These are phyloP conservation scores for Polyodon spathula DNA, from an alignment of 2,113 vertebrate genomes.

Conservation along the genomic window DNA sequence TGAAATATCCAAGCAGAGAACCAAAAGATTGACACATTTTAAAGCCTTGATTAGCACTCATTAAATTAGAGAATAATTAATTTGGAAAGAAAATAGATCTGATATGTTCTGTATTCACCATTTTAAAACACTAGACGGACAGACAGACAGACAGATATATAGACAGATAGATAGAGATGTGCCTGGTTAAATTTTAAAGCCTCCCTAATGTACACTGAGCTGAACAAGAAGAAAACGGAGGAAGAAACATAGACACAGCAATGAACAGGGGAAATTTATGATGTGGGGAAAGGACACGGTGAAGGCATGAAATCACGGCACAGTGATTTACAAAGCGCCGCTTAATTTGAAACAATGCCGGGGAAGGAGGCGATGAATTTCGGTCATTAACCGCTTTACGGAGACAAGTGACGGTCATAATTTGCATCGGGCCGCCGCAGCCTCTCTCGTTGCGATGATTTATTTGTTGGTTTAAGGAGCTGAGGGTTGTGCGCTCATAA, in stretches of 20 bases:
- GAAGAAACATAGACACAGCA: not conserved
- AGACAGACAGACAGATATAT: no score
- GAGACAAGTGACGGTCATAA: conserved; percentile 34
- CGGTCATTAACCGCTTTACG: conserved; percentile 40
- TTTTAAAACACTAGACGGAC: no score
- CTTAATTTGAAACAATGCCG: conserved; percentile 1
- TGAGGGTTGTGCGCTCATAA: conserved; percentile 27
- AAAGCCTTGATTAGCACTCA: no score
- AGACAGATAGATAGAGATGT: no score
- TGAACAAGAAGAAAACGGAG: not conserved
- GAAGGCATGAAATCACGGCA: not conserved
- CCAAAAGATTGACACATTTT: no score
- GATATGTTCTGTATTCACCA: no score
- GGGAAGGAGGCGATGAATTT: conserved; percentile 27
- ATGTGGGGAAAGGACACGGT: not conserved
- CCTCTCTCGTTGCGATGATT: conserved; percentile 29
- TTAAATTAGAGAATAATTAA: no score
- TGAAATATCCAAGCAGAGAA: no score
- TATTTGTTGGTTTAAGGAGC: conserved; percentile 47
- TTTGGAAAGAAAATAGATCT: no score
- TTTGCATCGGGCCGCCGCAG: conserved; percentile 37
- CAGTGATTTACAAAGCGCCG: conserved; percentile 16
- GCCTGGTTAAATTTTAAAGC: no score
- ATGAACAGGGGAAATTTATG: not conserved
- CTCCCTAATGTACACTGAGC: not conserved